phyloP scores from a whole-genome alignment of 2,113 vertebrate species.

The Antigone vipio region DNA sequence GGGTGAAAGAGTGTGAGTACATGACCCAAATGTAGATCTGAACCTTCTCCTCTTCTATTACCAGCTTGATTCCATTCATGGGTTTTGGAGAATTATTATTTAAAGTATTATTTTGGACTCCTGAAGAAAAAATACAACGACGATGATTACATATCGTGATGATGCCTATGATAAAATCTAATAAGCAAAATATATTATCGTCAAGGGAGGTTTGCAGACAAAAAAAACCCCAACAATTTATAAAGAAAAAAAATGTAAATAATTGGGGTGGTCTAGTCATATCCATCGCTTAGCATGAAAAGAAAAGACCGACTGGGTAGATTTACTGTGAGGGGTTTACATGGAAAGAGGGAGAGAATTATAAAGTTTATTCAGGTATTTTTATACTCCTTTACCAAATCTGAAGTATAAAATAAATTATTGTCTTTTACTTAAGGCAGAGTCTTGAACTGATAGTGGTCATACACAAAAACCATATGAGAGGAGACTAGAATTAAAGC shows the following conservation, averaged over 20 bases:
- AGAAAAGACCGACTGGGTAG: not conserved
- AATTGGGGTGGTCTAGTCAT: not conserved
- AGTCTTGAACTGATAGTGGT: not conserved
- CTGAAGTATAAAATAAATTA: not conserved
- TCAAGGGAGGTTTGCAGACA: not conserved
- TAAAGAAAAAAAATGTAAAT: not conserved
- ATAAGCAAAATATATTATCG: not conserved
- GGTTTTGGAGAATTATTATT: not conserved
- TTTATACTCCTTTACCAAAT: not conserved
- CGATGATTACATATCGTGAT: fast-evolving
- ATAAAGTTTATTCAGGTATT: not conserved
- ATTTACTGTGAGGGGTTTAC: not conserved
- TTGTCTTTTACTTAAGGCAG: not conserved
- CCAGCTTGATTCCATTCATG: not conserved
- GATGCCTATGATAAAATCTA: not conserved
- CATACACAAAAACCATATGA: not conserved
- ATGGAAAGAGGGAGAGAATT: not conserved
- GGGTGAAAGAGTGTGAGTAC: not conserved
- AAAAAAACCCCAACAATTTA: fast-evolving
- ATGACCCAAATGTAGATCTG: not conserved
- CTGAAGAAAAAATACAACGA: not conserved
- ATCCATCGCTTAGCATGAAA: not conserved
- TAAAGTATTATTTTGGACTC: not conserved
- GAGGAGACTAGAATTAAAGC: not conserved
- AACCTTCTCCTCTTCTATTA: not conserved